phyloP scores from a whole-genome alignment of 2,797 vertebrate species.

The Danionella dracula region DNA sequence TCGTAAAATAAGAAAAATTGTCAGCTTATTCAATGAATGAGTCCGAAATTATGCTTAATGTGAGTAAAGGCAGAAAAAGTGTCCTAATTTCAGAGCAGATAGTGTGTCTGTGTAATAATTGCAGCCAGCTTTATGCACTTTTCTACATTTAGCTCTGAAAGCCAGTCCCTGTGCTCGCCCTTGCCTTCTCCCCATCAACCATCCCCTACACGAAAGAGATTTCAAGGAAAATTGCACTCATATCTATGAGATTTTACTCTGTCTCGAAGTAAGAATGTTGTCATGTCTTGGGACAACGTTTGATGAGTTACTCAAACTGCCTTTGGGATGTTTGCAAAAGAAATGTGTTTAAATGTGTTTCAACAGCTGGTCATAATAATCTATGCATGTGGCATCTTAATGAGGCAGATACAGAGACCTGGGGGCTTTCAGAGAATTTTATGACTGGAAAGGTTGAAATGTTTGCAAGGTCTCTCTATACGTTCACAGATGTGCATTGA shows the following conservation, averaged over 20 bases:
- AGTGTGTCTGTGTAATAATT: neutral
- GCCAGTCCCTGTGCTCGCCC: neutral
- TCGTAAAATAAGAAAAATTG: neutral
- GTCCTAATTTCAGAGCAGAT: neutral
- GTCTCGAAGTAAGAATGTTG: neutral
- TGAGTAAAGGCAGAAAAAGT: neutral
- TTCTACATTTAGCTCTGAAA: slow-evolving; percentile 4
- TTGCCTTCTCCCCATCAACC: neutral
- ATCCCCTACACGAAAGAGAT: neutral
- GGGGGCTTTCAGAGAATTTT: neutral
- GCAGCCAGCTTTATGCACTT: neutral
- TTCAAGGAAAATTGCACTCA: neutral
- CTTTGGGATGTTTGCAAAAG: slow-evolving; percentile 5
- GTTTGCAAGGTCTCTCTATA: neutral
- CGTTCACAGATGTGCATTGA: neutral
- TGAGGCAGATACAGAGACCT: neutral
- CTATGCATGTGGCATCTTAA: neutral
- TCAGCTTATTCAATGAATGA: neutral
- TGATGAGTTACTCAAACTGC: neutral
- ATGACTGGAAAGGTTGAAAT: neutral
- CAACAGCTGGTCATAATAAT: slow-evolving; percentile 12
- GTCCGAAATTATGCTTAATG: neutral
- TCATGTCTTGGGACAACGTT: neutral
- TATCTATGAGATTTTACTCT: neutral
- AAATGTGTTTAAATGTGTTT: slow-evolving; percentile 7